A percentile compares a stretch with the other conserved stretches of the same genome.
These are phyloP conservation scores for Sabellastarte sp. DNA, from an alignment of 2,888 invertebrate species.

Conservation along the genomic window DNA sequence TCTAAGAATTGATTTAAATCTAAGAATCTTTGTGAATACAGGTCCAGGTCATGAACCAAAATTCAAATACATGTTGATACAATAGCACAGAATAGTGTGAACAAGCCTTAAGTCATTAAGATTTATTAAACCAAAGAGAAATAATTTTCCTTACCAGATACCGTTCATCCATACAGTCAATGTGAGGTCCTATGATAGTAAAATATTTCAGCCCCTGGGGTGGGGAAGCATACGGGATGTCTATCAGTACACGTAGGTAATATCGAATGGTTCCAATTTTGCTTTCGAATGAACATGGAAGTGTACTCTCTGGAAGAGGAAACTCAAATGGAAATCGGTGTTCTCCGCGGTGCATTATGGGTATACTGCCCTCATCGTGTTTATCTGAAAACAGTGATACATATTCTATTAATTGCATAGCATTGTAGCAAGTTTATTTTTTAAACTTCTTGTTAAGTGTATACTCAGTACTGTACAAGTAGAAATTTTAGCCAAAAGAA, in stretches of 20 bases:
- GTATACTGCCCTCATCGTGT: constrained; percentile 45
- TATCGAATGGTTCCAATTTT: constrained; percentile 73
- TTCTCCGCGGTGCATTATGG: constrained; percentile 71
- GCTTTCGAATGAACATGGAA: constrained; percentile 78
- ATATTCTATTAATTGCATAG: background rate
- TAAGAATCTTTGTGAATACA: too few relatives aligned
- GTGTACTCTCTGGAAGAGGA: constrained; percentile 71
- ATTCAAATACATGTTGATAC: too few relatives aligned
- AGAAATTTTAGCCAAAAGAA: too few relatives aligned
- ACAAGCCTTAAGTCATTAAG: too few relatives aligned
- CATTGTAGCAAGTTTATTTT: background rate
- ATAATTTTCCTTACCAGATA: constrained; percentile 69
- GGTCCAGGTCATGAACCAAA: too few relatives aligned
- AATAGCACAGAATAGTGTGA: too few relatives aligned
- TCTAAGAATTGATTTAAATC: too few relatives aligned
- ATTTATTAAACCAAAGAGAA: too few relatives aligned
- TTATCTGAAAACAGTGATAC: too few relatives aligned
- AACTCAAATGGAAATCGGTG: constrained; percentile 74
- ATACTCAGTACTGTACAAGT: too few relatives aligned
- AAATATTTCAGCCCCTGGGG: constrained; percentile 80
- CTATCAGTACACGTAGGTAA: constrained; percentile 66
- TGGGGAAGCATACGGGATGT: constrained; percentile 76
- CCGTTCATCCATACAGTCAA: constrained; percentile 79
- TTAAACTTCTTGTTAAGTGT: too few relatives aligned
- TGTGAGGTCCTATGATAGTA: constrained; percentile 75